A percentile compares a stretch with the other conserved stretches of the same genome.
These are phyloP conservation scores for Polyommatus iphigenia DNA, from an alignment of 2,888 invertebrate species.

Conservation along the genomic window DNA sequence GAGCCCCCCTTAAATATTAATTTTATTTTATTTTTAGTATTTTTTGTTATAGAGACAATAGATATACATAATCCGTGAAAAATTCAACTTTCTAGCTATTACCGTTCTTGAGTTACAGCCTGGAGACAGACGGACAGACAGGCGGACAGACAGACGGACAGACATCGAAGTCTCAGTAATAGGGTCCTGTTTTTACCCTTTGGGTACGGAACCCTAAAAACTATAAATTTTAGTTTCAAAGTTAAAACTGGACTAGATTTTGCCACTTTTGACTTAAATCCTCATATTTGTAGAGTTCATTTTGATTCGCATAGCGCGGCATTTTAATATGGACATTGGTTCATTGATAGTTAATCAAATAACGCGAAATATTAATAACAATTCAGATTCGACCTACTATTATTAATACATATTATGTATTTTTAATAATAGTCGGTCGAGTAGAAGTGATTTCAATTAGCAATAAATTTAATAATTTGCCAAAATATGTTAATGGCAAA, in stretches of 20 bases:
- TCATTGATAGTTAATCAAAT: conserved; percentile 1
- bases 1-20: too few species aligned
- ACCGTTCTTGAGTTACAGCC: too few species aligned
- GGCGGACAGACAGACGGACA: too few species aligned
- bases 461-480: conserved; percentile 4
- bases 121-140: too few species aligned
- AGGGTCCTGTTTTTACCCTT: too few species aligned
- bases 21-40: too few species aligned
- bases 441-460: conserved; percentile 3
- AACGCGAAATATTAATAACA: neutral
- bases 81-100: too few species aligned
- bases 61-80: too few species aligned
- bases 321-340: neutral
- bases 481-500: conserved; percentile 12
- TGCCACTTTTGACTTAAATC: neutral
- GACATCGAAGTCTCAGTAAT: too few species aligned
- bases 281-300: neutral
- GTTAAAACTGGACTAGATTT: too few species aligned
- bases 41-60: too few species aligned
- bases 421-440: neutral
- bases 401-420: neutral
- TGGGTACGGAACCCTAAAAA: too few species aligned
- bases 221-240: neutral
- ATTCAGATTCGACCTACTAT: neutral
- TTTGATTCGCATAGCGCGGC: neutral